A percentile compares a stretch with the other conserved stretches of the same genome.
These are phyloP conservation scores for Pterobdella sp. DNA, from an alignment of 2,888 invertebrate species.

Conservation along the genomic window DNA sequence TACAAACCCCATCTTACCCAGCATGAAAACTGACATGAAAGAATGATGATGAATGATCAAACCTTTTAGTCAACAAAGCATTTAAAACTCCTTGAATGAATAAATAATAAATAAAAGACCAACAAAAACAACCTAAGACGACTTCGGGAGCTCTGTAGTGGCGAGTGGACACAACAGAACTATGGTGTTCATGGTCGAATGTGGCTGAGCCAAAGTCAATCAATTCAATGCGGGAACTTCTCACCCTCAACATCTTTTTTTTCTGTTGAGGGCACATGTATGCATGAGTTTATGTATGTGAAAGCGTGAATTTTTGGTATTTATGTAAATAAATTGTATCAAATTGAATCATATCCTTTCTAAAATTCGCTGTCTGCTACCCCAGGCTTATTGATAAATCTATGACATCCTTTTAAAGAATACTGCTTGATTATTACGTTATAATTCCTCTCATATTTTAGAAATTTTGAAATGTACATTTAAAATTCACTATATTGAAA, in stretches of 20 bases:
- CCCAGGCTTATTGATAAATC: no score
- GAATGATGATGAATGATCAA: background rate
- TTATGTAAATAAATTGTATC: no score
- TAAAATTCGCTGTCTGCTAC: no score
- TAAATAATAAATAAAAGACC: background rate
- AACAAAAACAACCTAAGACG: conserved; percentile 67
- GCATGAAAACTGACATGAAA: no score
- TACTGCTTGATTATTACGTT: no score
- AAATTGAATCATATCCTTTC: no score
- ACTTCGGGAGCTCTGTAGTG: conserved; percentile 99
- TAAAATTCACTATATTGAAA: no score
- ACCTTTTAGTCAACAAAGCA: background rate
- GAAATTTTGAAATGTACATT: no score
- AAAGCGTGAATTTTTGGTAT: no score
- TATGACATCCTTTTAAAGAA: no score
- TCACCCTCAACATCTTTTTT: conserved; percentile 73
- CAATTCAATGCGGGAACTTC: conserved; percentile 84
- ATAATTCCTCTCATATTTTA: no score
- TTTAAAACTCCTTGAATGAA: background rate
- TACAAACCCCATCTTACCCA: background rate
- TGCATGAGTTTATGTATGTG: no score
- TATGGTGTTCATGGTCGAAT: conserved; percentile 99
- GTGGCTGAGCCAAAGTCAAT: conserved; percentile 99
- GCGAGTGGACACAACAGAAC: conserved; percentile 95
- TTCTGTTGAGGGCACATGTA: conserved; percentile 58